Percentiles rank a stretch among this genome's conserved stretches.
These are phyloP conservation scores for Linnaemya vulpina DNA, from an alignment of 2,888 invertebrate genomes.

Conservation along the genomic window DNA sequence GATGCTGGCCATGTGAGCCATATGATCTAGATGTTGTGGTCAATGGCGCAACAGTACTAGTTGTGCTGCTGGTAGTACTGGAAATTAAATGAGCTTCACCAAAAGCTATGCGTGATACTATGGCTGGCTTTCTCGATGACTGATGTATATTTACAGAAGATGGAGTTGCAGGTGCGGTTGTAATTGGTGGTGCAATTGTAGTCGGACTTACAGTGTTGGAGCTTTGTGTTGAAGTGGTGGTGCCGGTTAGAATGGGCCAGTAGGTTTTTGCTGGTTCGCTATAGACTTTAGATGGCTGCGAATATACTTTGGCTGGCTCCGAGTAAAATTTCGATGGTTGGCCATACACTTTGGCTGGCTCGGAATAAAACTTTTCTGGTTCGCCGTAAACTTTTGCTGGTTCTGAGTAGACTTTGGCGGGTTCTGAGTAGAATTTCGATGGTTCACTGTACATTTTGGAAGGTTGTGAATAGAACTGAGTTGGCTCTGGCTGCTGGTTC, in stretches of 20 bases:
- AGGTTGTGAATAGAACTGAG: constrained; percentile 84
- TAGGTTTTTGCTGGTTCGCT: constrained; percentile 84
- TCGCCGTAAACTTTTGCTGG: constrained; percentile 85
- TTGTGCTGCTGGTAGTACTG: constrained; percentile 50
- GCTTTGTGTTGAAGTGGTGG: constrained; percentile 71
- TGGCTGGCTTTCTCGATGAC: constrained; percentile 79
- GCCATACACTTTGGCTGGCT: constrained; percentile 84
- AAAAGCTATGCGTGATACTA: constrained; percentile 80
- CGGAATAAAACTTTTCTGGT: constrained; percentile 84
- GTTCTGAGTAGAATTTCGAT: constrained; percentile 85
- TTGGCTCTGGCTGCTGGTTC: constrained; percentile 83
- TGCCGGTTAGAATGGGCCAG: constrained; percentile 80
- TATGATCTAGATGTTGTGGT: constrained; percentile 62
- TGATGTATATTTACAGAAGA: constrained; percentile 73
- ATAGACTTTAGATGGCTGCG: constrained; percentile 85
- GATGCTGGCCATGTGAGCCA: constrained; percentile 70
- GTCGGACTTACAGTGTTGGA: constrained; percentile 67
- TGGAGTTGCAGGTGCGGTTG: constrained; percentile 33
- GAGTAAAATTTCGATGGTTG: constrained; percentile 86
- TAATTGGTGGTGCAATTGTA: constrained; percentile 28
- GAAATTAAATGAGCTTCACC: constrained; percentile 77
- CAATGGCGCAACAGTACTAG: constrained; percentile 41
- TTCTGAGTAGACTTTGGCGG: constrained; percentile 85
- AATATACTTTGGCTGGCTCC: constrained; percentile 85
- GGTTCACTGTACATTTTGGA: constrained; percentile 84